Base-by-base conservation (phyloP, 2,888 invertebrate genomes). In the Rosalia funebris region DNA sequence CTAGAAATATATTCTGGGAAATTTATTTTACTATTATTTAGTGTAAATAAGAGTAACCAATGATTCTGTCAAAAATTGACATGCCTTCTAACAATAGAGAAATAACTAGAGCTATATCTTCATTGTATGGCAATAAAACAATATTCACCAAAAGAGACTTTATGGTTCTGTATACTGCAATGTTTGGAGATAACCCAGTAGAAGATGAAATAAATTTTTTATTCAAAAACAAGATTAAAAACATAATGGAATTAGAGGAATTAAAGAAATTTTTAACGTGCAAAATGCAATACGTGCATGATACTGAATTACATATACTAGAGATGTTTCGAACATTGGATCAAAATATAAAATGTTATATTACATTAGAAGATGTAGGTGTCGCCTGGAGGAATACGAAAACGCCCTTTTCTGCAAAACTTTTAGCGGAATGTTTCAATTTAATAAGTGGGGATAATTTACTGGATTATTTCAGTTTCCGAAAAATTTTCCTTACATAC, bases 381-480 rank as follows among this genome's bases (percentile, higher is more conserved):
- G 42, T 20, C 11, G 62, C 66, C 16, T 62, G 62, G 48, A 46
- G 56, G 31, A 32, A 32, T 10, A 48, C 47, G 0, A 45, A 57
- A 56, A 44, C 48, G 16, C 41, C 56, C 2, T 62, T 66, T 31
- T 44, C 48, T 12, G 4, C 37, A 9, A 60, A 60, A 57, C 44
- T 59, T 17, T 10, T 66, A 17, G 34, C 60, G 17, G 64, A 66
- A 50, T 66, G 62, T 44, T 66, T 66, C 17, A 54, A 60, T 64
- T 25, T 48, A 10, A 41, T 57, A n/a, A 46, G 58, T 54, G 64
- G 64, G 7, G 58, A 56, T 34, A 66, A 60, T 39, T 25, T 64
- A 17, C n/a, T 66, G n/a, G 66, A 66, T 42, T 66, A 64, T 53
- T 64, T 64, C 31, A 15, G 57, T 14, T 66, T 66, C 42, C 60